Evolutionary conservation across 2,113 vertebrate species (phyloP).

Genomic region (Myiopsitta monachus): DNA sequence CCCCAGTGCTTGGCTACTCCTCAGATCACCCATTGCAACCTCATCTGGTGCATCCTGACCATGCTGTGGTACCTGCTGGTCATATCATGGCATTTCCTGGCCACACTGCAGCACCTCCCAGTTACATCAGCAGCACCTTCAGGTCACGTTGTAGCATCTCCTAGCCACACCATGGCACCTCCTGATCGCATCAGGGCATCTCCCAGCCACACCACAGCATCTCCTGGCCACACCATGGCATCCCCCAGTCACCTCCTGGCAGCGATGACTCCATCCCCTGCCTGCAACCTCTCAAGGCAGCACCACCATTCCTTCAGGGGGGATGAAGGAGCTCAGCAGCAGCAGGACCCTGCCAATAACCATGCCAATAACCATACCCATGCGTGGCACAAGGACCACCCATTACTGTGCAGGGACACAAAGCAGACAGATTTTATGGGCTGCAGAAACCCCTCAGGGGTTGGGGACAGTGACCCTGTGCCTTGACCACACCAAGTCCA

Average conservation of each 20-base stretch:
- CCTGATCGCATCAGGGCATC: too few relatives aligned
- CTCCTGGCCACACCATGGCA: rapidly evolving
- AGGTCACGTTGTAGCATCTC: not conserved
- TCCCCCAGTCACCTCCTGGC: not conserved
- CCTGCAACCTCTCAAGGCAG: conserved; percentile 88
- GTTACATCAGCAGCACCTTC: rapidly evolving
- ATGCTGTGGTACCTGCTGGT: rapidly evolving
- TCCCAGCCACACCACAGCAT: too few relatives aligned
- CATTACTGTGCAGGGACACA: rapidly evolving
- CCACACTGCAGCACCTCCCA: not conserved
- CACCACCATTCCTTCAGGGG: conserved; percentile 85
- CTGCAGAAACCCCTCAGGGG: not conserved
- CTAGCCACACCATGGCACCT: not conserved
- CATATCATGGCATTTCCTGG: too few relatives aligned
- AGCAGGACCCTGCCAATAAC: not conserved
- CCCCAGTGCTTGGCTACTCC: rapidly evolving
- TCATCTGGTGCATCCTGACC: not conserved
- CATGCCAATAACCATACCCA: not conserved
- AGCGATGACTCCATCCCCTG: conserved; percentile 73
- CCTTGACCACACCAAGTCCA: not conserved
- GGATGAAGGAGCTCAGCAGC: not conserved
- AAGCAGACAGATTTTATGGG: not conserved
- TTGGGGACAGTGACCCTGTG: not conserved
- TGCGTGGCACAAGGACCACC: not conserved
- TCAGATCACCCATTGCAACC: not conserved